Evolutionary conservation across 1,140 invertebrate species (phyloP), one percentile per base, ranked within the genome.

Genomic region (Neotoxoptera formosana): DNA sequence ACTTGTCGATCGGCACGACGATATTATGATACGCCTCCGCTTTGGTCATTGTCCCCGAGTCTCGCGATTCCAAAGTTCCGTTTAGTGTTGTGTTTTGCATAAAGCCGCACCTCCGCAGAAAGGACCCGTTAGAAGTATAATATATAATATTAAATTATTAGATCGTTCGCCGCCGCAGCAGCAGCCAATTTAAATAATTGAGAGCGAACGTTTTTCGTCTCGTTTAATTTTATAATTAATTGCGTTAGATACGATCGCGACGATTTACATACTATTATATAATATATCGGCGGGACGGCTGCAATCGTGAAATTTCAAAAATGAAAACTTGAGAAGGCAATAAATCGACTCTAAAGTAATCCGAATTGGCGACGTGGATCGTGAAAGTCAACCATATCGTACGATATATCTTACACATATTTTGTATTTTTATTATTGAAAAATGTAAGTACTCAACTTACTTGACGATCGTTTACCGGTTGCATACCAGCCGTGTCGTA

Each of bases 81-180:
- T 90, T 53, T 51, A 36, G 34, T 56, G 36, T 36, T 56, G 36
- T 36, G 36, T 60, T 90, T 90, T 67, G 89, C 89, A 90, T 90
- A 60, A 90, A 67, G 25, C 7, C 41, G 7, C 48, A 11, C 30
- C 30, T 8, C 25, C 34, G 20, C n/a, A 47, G 6, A 47, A 6
- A 53, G 4, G 21, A 4, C 7, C 1, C 36, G 14, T 11, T 4
- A 90, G 56, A 67, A 36, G 36, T 41, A 41, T 41, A 41, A 56
- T 56, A 90, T 41, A 41, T 41, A 41, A 56, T 56, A 90, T 56
- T 56, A n/a, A 53, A 41, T 56, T 25, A 76, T 76, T 76, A 41
- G 4, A 45, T 56, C 23, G 30, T 36, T n/a, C n/a, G 51, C 7
- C 25, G 20, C 30, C n/a, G 41, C 21, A 20, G 1, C 30, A 47